These are phyloP conservation scores for Pachyseris speciosa DNA, from an alignment of 64 coral and sea anemone species.

Conservation along the genomic window DNA sequence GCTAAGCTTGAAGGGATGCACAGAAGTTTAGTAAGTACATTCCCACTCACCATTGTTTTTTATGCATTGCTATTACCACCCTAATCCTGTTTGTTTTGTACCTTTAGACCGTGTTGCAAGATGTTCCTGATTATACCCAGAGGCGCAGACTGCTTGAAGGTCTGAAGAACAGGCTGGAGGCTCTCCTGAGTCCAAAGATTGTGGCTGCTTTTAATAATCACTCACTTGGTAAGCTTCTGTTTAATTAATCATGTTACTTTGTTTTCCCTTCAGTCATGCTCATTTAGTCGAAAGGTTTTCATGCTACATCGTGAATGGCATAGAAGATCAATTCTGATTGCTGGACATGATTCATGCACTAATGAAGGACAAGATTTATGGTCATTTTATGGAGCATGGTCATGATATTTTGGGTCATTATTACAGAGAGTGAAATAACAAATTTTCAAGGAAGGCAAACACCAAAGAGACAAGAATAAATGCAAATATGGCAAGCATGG, in stretches of 20 bases:
- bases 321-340: no score
- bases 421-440: no score
- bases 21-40: slow-evolving; percentile 85
- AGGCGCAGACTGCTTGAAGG: slow-evolving; percentile 91
- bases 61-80: neutral
- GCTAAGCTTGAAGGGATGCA: slow-evolving; percentile 96
- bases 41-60: neutral
- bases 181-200: slow-evolving; percentile 93
- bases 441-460: no score
- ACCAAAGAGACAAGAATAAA: no score
- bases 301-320: no score
- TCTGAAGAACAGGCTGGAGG: slow-evolving; percentile 97
- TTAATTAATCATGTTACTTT: neutral
- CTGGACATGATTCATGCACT: no score
- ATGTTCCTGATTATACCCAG: slow-evolving; percentile 97
- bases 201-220: slow-evolving; percentile 99
- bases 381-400: no score
- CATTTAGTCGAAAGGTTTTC: no score
- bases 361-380: no score
- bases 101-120: slow-evolving; percentile 85
- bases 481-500: no score
- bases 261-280: no score
- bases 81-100: neutral
- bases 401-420: no score
- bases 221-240: slow-evolving; percentile 65